Evolutionary conservation across 2,888 invertebrate genomes (phyloP).

Genomic region (Teleogryllus oceanicus): DNA sequence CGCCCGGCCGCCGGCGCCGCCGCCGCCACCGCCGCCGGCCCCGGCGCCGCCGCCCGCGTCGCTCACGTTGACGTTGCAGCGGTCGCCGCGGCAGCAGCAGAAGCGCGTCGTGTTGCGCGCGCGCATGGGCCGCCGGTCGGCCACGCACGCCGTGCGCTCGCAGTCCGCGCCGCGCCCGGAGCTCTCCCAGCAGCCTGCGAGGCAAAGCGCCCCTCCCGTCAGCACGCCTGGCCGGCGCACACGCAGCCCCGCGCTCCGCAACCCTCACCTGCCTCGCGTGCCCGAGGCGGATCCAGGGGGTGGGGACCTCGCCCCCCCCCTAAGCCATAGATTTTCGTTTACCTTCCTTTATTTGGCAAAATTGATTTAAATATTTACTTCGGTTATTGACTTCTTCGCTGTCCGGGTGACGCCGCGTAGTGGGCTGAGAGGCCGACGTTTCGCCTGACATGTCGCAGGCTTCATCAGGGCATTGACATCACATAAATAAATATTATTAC

Average conservation of each 20-base stretch:
- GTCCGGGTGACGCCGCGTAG: too few relatives aligned
- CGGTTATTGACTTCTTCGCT: too few relatives aligned
- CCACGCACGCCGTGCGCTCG: constrained; percentile 52
- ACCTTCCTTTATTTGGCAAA: too few relatives aligned
- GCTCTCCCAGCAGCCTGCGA: constrained; percentile 52
- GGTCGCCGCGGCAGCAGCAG: constrained; percentile 77
- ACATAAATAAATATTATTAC: too few relatives aligned
- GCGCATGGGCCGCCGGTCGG: constrained; percentile 55
- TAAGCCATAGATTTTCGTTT: too few relatives aligned
- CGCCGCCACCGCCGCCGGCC: constrained; percentile 61
- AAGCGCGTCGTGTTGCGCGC: constrained; percentile 64
- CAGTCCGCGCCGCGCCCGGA: constrained; percentile 48
- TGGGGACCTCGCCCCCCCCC: too few relatives aligned
- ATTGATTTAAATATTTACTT: too few relatives aligned
- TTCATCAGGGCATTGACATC: too few relatives aligned
- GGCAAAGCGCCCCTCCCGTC: not conserved
- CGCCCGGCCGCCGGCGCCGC: constrained; percentile 72
- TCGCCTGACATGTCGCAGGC: too few relatives aligned
- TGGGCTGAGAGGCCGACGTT: too few relatives aligned
- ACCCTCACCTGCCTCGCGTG: not conserved
- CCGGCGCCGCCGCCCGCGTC: constrained; percentile 45
- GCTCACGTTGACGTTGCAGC: constrained; percentile 71
- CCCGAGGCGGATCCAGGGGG: not conserved
- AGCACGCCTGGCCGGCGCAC: too few relatives aligned
- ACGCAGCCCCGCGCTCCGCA: not conserved